Base-by-base conservation (phyloP, 2,888 invertebrate species). In the Heliconius ismenius region DNA sequence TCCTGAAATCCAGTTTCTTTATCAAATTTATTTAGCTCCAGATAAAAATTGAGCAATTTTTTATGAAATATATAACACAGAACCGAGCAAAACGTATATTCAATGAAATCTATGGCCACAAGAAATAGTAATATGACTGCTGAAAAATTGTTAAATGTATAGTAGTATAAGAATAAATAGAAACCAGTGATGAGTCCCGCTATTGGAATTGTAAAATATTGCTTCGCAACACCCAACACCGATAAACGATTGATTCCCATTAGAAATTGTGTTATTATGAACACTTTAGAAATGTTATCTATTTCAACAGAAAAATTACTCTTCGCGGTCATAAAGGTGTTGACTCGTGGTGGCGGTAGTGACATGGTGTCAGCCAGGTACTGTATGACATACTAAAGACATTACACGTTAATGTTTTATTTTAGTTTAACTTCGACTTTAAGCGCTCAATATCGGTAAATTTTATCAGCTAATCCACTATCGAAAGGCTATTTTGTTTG, bases 211-310 rank as follows among this genome's bases (percentile, higher is more conserved):
- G 75, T 63, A 9, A 49, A 78, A 49, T 74, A 43, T 10, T 15
- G 73, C 32, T 76, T 80, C 6, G 77, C 63, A 28, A 76, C 73
- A 3, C 79, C 73, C 10, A 83, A 26, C 32, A 83, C 39, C 3
- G 80, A 63, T 11, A 81, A n/a, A 49, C 83, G 76, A 74, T 82
- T 81, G 18, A 80, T 67, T 11, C 84, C 84, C 13, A 81, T 36
- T 10, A 80, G 9, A 10, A 78, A 72, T 72, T 74, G 76, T 6
- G 63, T 9, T 28, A 79, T 43, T 11, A 83, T 80, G 36, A 80
- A 82, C 3, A 70, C n/a, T 63, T 78, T 78, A 3, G 76, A 76
- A n/a, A 75, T 43, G 13, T 28, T 73, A 43, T 79, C 79, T 26
- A 79, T 54, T 2, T 70, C 54, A 32, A 32, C 54, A 70, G 32